Conservation (phyloP, 2,888 invertebrate genomes). For the Campoplex nolae region DNA sequence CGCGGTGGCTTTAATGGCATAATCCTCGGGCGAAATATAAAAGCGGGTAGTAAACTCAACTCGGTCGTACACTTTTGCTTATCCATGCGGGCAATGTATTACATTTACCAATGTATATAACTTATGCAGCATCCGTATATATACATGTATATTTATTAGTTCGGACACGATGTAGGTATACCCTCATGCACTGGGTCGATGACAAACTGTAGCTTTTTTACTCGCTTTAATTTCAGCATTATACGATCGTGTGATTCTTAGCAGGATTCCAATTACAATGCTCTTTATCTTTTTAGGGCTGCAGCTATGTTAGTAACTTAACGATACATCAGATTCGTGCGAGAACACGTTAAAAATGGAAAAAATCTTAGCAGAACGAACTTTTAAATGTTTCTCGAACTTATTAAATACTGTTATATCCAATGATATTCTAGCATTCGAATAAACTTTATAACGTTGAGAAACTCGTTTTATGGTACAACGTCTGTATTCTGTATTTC, state of each 20-base stretch:
- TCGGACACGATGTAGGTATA: not conserved
- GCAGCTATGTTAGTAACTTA: not conserved
- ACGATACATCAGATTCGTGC: not conserved
- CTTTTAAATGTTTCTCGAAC: not conserved
- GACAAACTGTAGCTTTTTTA: constrained; percentile 1
- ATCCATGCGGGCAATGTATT: constrained; percentile 50
- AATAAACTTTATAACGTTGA: not conserved
- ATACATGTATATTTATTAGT: constrained; percentile 3
- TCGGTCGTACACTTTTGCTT: constrained; percentile 65
- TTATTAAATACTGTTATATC: not conserved
- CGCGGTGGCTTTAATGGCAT: constrained; percentile 73
- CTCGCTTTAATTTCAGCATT: not conserved
- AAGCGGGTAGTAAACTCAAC: constrained; percentile 69
- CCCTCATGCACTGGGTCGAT: not conserved
- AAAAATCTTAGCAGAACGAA: not conserved
- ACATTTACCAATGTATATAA: constrained; percentile 23
- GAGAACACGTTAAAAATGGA: not conserved
- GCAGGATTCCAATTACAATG: not conserved
- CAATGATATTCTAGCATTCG: not conserved
- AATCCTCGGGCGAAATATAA: constrained; percentile 72
- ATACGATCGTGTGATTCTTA: not conserved
- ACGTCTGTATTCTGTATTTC: not conserved
- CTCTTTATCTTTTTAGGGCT: not conserved
- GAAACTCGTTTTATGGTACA: not conserved
- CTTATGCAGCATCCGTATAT: constrained; percentile 22